A percentile compares a stretch with the other conserved stretches of the same genome.
These are phyloP conservation scores for Fissipunctia ypsillon DNA, from an alignment of 2,888 invertebrate genomes.

Conservation along the genomic window DNA sequence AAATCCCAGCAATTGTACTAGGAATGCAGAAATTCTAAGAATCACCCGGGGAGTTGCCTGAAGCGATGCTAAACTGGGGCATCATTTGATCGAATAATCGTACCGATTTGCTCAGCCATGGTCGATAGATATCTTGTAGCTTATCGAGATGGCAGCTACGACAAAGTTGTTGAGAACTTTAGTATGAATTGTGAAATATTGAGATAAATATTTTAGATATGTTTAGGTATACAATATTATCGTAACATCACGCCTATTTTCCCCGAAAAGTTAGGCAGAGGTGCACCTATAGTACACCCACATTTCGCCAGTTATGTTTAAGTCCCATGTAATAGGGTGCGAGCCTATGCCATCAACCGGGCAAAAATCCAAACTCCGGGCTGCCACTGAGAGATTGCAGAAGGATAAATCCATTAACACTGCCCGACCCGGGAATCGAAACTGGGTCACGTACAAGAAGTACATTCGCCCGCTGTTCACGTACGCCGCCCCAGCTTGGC, in stretches of 20 bases:
- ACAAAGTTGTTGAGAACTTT: conserved; percentile 38
- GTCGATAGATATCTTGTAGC: conserved; percentile 27
- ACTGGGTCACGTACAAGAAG: too few relatives aligned
- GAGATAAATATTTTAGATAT: conserved; percentile 28
- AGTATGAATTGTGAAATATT: conserved; percentile 18
- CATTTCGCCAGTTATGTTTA: too few relatives aligned
- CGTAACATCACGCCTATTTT: not conserved
- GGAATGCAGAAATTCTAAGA: conserved; percentile 53
- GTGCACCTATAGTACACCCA: too few relatives aligned
- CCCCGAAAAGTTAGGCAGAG: too few relatives aligned
- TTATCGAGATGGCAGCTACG: conserved; percentile 31
- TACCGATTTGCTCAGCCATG: conserved; percentile 38
- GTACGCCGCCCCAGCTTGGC: too few relatives aligned
- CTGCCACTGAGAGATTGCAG: too few relatives aligned
- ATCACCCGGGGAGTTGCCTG: conserved; percentile 43
- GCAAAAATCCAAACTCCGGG: too few relatives aligned
- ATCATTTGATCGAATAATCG: conserved; percentile 61
- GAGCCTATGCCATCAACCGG: too few relatives aligned
- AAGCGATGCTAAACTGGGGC: conserved; percentile 55
- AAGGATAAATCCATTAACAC: too few relatives aligned
- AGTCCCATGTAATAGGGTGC: too few relatives aligned
- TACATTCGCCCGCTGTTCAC: too few relatives aligned
- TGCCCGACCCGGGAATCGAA: too few relatives aligned
- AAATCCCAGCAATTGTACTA: conserved; percentile 33
- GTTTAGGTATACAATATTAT: not conserved